Evolutionary conservation across 2,113 vertebrate genomes (phyloP).

Genomic region (Tinamus guttatus): DNA sequence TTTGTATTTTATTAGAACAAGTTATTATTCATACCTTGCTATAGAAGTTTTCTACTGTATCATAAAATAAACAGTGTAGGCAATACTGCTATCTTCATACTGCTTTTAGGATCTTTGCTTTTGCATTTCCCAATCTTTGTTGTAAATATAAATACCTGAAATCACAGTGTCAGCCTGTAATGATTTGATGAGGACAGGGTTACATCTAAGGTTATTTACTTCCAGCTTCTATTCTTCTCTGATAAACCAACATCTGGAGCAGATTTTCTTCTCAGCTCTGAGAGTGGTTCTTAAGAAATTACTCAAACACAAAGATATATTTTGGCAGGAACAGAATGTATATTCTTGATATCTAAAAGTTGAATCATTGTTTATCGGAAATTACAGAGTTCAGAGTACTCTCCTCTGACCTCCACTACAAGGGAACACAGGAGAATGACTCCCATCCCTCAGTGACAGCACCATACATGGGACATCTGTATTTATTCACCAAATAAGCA

Average conservation of each 20-base stretch:
- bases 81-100: background rate
- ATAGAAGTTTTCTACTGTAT: background rate
- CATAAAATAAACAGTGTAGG: background rate
- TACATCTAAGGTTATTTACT: background rate
- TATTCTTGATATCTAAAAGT: background rate
- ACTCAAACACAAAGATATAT: background rate
- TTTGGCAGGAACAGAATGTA: background rate
- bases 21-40: background rate
- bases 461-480: background rate
- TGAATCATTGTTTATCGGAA: background rate
- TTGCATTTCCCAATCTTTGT: background rate
- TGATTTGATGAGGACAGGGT: accelerated
- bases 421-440: background rate
- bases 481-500: background rate
- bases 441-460: background rate
- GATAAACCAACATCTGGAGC: background rate
- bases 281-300: background rate
- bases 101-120: background rate
- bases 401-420: background rate
- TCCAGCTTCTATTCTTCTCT: background rate
- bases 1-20: background rate
- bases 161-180: background rate
- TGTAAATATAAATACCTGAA: background rate
- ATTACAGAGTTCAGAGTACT: background rate
- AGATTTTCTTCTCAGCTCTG: background rate